These are phyloP conservation scores for Ophioninae sp. DNA, from an alignment of 2,888 invertebrate genomes.

Conservation along the genomic window DNA sequence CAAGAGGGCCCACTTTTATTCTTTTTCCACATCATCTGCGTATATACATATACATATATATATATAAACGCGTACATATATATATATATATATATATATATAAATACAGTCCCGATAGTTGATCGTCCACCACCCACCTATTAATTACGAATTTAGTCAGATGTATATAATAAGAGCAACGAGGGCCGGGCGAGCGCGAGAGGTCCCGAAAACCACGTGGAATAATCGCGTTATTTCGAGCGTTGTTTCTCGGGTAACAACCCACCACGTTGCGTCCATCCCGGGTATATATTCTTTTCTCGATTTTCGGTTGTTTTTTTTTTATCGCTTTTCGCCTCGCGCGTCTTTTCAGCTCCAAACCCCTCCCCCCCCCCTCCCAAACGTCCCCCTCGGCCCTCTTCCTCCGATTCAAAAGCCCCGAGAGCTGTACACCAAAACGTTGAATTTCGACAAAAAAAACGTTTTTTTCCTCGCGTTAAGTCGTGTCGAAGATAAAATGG, in stretches of 20 bases:
- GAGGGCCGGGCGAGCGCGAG: neutral
- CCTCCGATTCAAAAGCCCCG: too few species aligned
- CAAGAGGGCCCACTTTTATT: neutral
- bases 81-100: too few species aligned
- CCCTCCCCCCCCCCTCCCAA: too few species aligned
- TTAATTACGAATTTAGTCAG: conserved; percentile 64
- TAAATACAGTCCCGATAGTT: neutral
- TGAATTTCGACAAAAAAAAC: too few species aligned
- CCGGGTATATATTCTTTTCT: neutral
- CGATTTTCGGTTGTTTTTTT: neutral
- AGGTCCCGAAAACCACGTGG: conserved; percentile 24
- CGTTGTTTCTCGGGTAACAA: conserved; percentile 47
- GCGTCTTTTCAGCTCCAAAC: too few species aligned
- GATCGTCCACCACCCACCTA: conserved; percentile 56
- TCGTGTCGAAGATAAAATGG: neutral
- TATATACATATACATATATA: neutral
- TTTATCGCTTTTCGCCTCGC: neutral
- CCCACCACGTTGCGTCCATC: conserved; percentile 10
- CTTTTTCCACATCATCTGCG: neutral
- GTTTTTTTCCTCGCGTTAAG: too few species aligned
- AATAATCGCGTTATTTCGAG: conserved; percentile 44
- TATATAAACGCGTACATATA: neutral
- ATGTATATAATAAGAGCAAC: conserved; percentile 59
- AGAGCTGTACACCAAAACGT: too few species aligned
- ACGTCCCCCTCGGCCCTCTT: too few species aligned